These are phyloP conservation scores for Ptychochromis oligacanthus DNA, from an alignment of 2,113 vertebrate genomes.

Conservation along the genomic window DNA sequence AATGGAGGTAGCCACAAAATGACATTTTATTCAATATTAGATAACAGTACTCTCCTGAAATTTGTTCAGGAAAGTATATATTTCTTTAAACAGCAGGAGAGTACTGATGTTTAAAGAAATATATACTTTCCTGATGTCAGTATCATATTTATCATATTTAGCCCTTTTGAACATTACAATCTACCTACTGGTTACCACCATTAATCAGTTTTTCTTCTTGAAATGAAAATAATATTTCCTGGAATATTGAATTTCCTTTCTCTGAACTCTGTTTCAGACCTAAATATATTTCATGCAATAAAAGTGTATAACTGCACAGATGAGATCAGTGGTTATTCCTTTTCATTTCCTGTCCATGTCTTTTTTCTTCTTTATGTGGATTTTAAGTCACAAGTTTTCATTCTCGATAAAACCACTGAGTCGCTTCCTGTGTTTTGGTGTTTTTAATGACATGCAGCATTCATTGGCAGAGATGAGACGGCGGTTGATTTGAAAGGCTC, in stretches of 20 bases:
- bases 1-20: neutral
- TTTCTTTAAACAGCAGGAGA: too few species aligned
- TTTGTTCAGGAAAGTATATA: too few species aligned
- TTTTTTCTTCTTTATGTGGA: conserved; percentile 25
- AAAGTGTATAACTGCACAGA: conserved; percentile 36
- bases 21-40: conserved; percentile 1
- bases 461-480: conserved; percentile 69
- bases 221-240: neutral
- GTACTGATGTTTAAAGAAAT: neutral
- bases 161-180: neutral
- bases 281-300: conserved; percentile 38
- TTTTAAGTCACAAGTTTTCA: conserved; percentile 56
- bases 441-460: conserved; percentile 71
- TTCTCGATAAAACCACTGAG: conserved; percentile 58
- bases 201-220: conserved; percentile 17
- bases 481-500: conserved; percentile 64
- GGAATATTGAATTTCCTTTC: neutral
- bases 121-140: neutral
- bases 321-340: conserved; percentile 42
- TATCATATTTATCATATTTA: neutral
- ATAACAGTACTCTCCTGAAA: neutral
- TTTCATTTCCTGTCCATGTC: conserved; percentile 38
- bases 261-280: conserved; percentile 20
- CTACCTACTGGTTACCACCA: conserved; percentile 18
- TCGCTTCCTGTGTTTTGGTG: conserved; percentile 51